Conservation (phyloP, 2,888 invertebrate species). For the Caenorhabditis virilis region DNA sequence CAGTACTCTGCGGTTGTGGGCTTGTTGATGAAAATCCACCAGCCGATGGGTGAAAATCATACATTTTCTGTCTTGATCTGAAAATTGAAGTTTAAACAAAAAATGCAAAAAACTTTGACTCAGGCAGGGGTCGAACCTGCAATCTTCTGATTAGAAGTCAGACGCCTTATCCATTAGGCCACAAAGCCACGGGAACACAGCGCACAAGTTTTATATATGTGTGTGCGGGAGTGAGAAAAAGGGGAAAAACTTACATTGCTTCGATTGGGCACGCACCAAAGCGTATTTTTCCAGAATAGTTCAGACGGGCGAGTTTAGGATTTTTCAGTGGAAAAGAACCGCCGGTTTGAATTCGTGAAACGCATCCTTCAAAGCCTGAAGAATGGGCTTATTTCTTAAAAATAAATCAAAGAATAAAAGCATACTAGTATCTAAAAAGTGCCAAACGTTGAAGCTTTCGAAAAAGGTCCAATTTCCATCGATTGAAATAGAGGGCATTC, state of each 20-base stretch:
- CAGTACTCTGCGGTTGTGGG: slow-evolving; percentile 17
- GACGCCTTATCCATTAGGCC: slow-evolving; percentile 68
- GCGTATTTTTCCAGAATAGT: slow-evolving; percentile 54
- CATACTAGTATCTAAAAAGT: slow-evolving; percentile 58
- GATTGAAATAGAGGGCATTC: slow-evolving; percentile 51
- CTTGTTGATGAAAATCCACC: not conserved
- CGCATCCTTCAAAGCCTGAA: slow-evolving; percentile 64
- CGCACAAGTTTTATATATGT: too few species aligned
- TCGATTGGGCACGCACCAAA: slow-evolving; percentile 64
- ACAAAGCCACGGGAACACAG: slow-evolving; percentile 44
- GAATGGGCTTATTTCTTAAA: not conserved
- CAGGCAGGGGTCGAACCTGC: slow-evolving; percentile 34
- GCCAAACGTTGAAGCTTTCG: slow-evolving; percentile 62
- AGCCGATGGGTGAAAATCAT: slow-evolving; percentile 23
- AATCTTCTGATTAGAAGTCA: slow-evolving; percentile 67
- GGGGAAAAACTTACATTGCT: slow-evolving; percentile 47
- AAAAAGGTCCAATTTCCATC: slow-evolving; percentile 67
- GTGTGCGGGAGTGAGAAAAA: too few species aligned
- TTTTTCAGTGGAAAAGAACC: slow-evolving; percentile 62
- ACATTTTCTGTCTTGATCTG: slow-evolving; percentile 27
- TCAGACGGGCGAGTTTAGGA: slow-evolving; percentile 56
- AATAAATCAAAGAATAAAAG: not conserved
- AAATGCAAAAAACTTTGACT: slow-evolving; percentile 5
- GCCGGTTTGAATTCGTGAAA: slow-evolving; percentile 64
- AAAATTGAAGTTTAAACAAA: not conserved